These are phyloP conservation scores for Cathartes aura DNA, from an alignment of 2,113 vertebrate genomes.

Conservation along the genomic window DNA sequence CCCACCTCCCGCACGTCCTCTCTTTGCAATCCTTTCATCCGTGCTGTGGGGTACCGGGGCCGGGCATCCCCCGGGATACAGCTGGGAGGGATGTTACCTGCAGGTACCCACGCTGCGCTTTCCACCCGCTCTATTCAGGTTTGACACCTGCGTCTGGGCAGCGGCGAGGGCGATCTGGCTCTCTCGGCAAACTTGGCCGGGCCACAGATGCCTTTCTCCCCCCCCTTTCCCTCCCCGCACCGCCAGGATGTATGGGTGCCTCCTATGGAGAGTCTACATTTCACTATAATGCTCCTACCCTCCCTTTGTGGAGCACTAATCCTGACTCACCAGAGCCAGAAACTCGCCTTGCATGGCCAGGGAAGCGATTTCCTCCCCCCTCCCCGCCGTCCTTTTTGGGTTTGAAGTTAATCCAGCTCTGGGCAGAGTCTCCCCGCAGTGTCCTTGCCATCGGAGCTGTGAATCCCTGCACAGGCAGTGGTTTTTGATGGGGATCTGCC, in stretches of 20 bases:
- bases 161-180: not conserved
- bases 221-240: not conserved
- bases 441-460: not conserved
- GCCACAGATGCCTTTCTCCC: not conserved
- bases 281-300: constrained; percentile 27
- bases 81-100: not conserved
- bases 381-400: not conserved
- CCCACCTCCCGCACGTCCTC: not conserved
- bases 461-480: rapidly evolving
- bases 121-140: not conserved
- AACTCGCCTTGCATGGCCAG: not conserved
- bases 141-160: not conserved
- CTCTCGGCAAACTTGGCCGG: not conserved
- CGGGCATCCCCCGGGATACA: not conserved
- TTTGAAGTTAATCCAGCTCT: constrained; percentile 47
- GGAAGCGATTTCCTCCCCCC: not conserved
- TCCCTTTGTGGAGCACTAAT: constrained; percentile 56
- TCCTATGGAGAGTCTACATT: constrained; percentile 56
- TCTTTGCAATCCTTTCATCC: not conserved
- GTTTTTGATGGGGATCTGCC: not conserved
- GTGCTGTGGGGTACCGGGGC: not conserved
- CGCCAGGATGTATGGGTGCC: constrained; percentile 2
- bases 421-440: not conserved
- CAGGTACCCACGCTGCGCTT: not conserved
- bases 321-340: constrained; percentile 36